A percentile compares a stretch with the other conserved stretches of the same genome.
These are phyloP conservation scores for Coleophora flavipennella DNA, from an alignment of 2,888 invertebrate species.

Conservation along the genomic window DNA sequence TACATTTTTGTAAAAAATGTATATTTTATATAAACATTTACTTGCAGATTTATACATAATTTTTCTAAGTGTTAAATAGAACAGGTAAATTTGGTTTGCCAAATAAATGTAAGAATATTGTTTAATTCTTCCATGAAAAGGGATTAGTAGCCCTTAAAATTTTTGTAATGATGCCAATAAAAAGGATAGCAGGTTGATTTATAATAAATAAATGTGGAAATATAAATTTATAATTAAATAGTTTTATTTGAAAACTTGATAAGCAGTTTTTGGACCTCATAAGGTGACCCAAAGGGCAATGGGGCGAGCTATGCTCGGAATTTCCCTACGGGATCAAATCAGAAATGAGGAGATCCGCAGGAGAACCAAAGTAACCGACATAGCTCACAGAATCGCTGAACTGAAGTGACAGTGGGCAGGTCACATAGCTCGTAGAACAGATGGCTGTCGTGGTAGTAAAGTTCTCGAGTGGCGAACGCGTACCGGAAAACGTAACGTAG, in stretches of 20 bases:
- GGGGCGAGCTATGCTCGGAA: too few species aligned
- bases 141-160: slow-evolving; percentile 45
- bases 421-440: too few species aligned
- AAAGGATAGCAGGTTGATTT: slow-evolving; percentile 52
- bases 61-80: slow-evolving; percentile 42
- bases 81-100: slow-evolving; percentile 65
- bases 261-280: slow-evolving; percentile 1
- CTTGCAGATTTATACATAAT: slow-evolving; percentile 48
- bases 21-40: slow-evolving; percentile 66
- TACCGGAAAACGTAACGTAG: too few species aligned
- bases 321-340: too few species aligned
- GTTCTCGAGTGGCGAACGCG: too few species aligned
- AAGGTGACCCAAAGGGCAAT: too few species aligned
- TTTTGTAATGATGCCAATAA: slow-evolving; percentile 65
- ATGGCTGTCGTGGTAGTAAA: too few species aligned
- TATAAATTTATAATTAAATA: slow-evolving; percentile 50
- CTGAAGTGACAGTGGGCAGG: too few species aligned
- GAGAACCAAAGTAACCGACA: too few species aligned
- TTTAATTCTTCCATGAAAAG: slow-evolving; percentile 63
- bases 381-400: too few species aligned
- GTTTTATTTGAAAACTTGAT: slow-evolving; percentile 33
- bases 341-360: too few species aligned
- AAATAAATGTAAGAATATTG: slow-evolving; percentile 65
- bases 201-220: slow-evolving; percentile 66
- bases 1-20: slow-evolving; percentile 67